phyloP scores from a whole-genome alignment of 2,797 vertebrate genomes.

The Chelonia mydas region DNA sequence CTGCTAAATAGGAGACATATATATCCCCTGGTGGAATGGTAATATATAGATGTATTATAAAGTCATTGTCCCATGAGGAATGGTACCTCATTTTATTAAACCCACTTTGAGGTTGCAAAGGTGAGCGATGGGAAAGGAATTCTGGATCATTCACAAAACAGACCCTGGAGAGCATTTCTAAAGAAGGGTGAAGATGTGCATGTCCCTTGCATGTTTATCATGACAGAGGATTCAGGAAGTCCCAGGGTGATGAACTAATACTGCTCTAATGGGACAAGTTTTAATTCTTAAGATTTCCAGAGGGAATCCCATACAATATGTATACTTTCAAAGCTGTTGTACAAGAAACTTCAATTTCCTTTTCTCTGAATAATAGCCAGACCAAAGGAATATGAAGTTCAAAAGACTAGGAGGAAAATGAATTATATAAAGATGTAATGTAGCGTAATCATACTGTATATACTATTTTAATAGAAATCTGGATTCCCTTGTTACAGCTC shows the following conservation, averaged over 20 bases:
- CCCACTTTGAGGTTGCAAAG: constrained; percentile 5
- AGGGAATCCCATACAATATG: constrained; percentile 55
- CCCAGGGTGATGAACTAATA: constrained; percentile 43
- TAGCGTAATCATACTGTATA: constrained; percentile 43
- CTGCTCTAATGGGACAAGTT: constrained; percentile 42
- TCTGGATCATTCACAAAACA: constrained; percentile 33
- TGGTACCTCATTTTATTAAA: constrained; percentile 22
- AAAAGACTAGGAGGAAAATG: constrained; percentile 56
- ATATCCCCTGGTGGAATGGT: constrained; percentile 44
- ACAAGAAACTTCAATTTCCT: constrained; percentile 72
- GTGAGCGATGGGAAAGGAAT: constrained; percentile 23
- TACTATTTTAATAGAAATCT: constrained; percentile 58
- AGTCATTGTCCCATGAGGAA: constrained; percentile 23
- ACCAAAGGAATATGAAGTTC: constrained; percentile 56
- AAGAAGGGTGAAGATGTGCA: constrained; percentile 39
- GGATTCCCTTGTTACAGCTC: constrained; percentile 33
- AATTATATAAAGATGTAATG: constrained; percentile 66
- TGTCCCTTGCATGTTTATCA: constrained; percentile 44
- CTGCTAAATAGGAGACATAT: constrained; percentile 74
- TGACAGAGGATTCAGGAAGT: constrained; percentile 46
- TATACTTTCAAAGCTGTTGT: constrained; percentile 60
- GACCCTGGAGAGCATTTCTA: neutral
- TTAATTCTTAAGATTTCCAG: constrained; percentile 56
- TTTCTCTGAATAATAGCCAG: constrained; percentile 63
- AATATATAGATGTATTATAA: constrained; percentile 8